phyloP scores from a whole-genome alignment of 2,113 vertebrate species.

The Aegithalos caudatus region DNA sequence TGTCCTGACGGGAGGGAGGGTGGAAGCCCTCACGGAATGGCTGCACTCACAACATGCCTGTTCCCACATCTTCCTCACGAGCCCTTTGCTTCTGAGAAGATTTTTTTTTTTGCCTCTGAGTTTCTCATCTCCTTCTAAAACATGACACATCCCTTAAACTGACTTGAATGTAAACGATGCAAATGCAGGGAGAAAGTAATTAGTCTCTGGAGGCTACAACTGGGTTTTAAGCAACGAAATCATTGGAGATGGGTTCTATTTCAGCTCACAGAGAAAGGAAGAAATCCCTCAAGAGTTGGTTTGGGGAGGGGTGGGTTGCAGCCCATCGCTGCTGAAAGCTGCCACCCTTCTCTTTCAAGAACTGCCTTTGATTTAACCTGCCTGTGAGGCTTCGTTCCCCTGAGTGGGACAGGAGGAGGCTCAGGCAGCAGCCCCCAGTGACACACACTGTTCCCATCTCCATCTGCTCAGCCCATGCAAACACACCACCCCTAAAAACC shows the following conservation, averaged over 20 bases:
- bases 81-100: not conserved
- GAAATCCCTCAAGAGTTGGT: not conserved
- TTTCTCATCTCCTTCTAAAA: not conserved
- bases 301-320: not conserved
- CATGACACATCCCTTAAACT: not conserved
- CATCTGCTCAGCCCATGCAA: not conserved
- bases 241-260: not conserved
- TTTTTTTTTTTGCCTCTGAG: not conserved
- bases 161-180: not conserved
- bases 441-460: not conserved
- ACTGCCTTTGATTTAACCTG: not conserved
- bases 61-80: not conserved
- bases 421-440: not conserved
- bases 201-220: slow-evolving; percentile 22
- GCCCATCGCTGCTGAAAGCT: not conserved
- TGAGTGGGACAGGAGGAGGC: not conserved
- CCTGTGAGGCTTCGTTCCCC: not conserved
- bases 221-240: not conserved
- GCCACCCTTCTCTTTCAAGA: not conserved
- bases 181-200: slow-evolving; percentile 33
- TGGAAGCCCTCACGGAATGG: not conserved
- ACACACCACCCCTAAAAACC: not conserved
- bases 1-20: not conserved
- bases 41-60: fast-evolving
- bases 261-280: not conserved